Conservation (phyloP, 2,113 vertebrate species). For the Oostethus manadensis region DNA sequence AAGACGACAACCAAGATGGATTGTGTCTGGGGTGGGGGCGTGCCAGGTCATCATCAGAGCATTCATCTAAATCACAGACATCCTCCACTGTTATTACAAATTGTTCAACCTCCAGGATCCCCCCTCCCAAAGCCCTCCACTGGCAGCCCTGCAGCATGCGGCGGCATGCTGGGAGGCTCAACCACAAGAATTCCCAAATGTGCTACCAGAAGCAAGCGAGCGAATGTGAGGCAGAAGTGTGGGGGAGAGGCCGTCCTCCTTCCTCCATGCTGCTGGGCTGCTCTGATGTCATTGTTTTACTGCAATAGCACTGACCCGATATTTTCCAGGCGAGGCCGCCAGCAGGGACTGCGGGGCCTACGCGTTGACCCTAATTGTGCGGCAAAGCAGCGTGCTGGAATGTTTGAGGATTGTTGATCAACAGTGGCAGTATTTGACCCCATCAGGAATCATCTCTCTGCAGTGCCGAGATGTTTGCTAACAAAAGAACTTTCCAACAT, state of each 20-base stretch:
- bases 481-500: too few species aligned
- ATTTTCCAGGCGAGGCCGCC: constrained; percentile 67
- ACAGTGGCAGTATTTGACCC: background rate
- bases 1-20: background rate
- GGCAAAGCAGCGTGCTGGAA: background rate
- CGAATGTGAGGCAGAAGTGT: constrained; percentile 24
- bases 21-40: background rate
- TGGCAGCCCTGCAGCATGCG: constrained; percentile 2
- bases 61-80: constrained; percentile 1
- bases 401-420: constrained; percentile 1
- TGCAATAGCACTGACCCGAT: constrained; percentile 61
- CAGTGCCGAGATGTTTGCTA: too few species aligned
- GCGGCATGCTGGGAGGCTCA: constrained; percentile 33
- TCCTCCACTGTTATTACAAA: background rate
- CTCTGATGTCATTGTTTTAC: constrained; percentile 73
- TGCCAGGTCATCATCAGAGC: background rate
- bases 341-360: constrained; percentile 49
- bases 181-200: constrained; percentile 48
- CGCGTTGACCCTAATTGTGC: background rate
- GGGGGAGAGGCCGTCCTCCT: constrained; percentile 10
- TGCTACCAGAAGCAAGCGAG: constrained; percentile 45
- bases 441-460: background rate
- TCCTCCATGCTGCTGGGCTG: constrained; percentile 39
- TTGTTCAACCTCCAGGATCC: background rate
- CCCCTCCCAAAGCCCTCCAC: background rate